Evolutionary conservation across 2,797 vertebrate genomes (phyloP).

Genomic region (Dromococcyx pavoninus): DNA sequence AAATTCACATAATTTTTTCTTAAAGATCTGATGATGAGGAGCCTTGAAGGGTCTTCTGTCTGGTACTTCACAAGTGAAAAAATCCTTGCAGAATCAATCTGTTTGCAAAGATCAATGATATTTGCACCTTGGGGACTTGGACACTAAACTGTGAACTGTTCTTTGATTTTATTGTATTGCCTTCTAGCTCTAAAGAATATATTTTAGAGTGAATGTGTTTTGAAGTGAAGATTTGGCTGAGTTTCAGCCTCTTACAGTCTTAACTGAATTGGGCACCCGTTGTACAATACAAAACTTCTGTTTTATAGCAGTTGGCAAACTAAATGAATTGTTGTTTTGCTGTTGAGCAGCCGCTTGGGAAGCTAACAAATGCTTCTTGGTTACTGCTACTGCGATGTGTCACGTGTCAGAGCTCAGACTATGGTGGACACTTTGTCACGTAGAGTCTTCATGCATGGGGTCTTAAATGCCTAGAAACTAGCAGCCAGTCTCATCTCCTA

Average conservation of each 20-base stretch:
- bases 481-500: background rate
- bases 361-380: accelerated
- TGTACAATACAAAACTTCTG: background rate
- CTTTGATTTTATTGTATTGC: background rate
- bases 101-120: background rate
- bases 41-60: background rate
- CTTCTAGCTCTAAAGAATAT: background rate
- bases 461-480: background rate
- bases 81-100: background rate
- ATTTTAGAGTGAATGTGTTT: background rate
- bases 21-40: background rate
- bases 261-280: background rate
- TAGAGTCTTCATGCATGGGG: accelerated
- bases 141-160: background rate
- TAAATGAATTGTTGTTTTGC: background rate
- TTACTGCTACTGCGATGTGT: background rate
- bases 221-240: background rate
- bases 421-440: background rate
- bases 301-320: background rate
- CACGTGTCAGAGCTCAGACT: background rate
- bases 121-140: background rate
- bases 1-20: background rate
- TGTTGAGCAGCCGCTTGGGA: background rate
- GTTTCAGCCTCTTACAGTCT: background rate
- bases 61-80: background rate